These are phyloP conservation scores for Chrysina gloriosa DNA, from an alignment of 2,888 invertebrate species.

Conservation along the genomic window DNA sequence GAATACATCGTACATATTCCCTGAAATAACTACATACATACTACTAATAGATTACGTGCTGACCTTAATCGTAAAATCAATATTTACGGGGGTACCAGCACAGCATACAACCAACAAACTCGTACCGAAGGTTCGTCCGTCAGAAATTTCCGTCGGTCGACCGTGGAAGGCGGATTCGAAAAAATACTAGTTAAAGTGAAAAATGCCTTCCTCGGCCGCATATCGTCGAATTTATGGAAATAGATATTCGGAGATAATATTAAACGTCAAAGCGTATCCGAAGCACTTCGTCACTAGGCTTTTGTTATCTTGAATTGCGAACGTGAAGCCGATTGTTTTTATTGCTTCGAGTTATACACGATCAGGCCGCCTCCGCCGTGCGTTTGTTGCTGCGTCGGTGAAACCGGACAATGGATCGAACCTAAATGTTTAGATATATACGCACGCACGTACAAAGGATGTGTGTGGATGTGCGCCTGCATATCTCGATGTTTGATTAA, in stretches of 20 bases:
- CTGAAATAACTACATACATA: conserved; percentile 20
- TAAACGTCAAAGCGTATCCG: conserved; percentile 38
- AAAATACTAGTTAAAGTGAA: conserved; percentile 36
- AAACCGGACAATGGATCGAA: conserved; percentile 17
- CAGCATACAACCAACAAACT: background rate
- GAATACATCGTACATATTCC: conserved; percentile 7
- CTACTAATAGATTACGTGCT: conserved; percentile 27
- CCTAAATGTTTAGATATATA: conserved; percentile 11
- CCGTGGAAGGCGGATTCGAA: background rate
- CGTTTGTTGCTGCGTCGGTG: conserved; percentile 7
- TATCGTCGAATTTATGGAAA: conserved; percentile 40
- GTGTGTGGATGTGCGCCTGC: background rate
- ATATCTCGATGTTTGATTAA: background rate
- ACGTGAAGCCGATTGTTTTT: conserved; percentile 35
- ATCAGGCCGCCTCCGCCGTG: too few species aligned
- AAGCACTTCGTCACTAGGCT: conserved; percentile 35
- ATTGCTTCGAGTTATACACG: conserved; percentile 12
- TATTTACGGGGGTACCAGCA: conserved; percentile 32
- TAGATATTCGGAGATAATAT: conserved; percentile 37
- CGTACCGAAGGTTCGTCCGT: background rate
- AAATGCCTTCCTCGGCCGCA: conserved; percentile 38
- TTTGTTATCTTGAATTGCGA: conserved; percentile 36
- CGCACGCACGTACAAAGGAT: background rate
- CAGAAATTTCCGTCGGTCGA: conserved; percentile 6
- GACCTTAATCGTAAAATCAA: conserved; percentile 37